Evolutionary conservation across 2,113 vertebrate genomes (phyloP), one percentile per base, ranked within the genome.

Genomic region (Sceloporus undulatus): DNA sequence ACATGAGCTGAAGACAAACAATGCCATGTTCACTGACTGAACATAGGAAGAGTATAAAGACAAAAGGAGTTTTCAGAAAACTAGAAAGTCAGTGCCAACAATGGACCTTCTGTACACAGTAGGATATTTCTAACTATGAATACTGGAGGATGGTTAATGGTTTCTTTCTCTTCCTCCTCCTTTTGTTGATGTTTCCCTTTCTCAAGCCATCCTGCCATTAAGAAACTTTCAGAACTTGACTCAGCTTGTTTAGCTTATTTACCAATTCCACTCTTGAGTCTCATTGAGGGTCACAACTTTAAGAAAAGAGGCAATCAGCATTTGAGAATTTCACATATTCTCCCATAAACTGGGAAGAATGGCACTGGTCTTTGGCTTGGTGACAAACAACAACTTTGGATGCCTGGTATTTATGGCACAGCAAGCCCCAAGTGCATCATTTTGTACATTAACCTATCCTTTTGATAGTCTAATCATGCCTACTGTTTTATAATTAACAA

Each of bases 11-110:
- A 40, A 78, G 66, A 42, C 73, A 77, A 79, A 80, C 56, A 79
- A 80, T 71, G 48, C 18, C 21, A 48, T 23, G 52, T 68, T 86
- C 29, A 68, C 79, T 52, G 80, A 81, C 2, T 27, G 13, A 73
- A 79, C 5, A 75, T 29, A 75, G 29, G 5, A 54, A 19, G 16
- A 54, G 16, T 25, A 82, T 38, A 10, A n/a, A 40, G 27, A 75
- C 79, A 82, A 87, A 81, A 66, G 68, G n/a, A 9, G 8, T 40
- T 74, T 87, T 87, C 34, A 82, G 52, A 74, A 87, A 82, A 65
- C 18, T 10, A 29, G 48, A 66, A 78, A 52, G n/a, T 29, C 9
- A 86, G 29, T 10, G 27, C n/a, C 52, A 68, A 88, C 80, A 88
- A 88, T 48, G 14, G 2, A 5, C 9, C 10, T 68, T 25, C 34